These are phyloP conservation scores for Heliconius nattereri DNA, from an alignment of 1,140 invertebrate genomes.

Conservation along the genomic window DNA sequence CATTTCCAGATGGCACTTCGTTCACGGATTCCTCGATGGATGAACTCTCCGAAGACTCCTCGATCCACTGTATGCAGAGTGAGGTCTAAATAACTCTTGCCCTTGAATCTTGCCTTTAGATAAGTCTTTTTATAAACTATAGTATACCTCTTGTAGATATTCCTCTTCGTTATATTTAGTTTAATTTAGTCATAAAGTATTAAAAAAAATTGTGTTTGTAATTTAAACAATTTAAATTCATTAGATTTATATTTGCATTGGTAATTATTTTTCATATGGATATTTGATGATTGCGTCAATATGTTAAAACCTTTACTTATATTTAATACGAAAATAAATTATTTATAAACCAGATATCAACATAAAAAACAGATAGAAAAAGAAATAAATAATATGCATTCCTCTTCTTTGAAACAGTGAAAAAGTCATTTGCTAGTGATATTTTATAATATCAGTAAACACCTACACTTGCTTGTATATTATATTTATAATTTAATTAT, in stretches of 20 bases:
- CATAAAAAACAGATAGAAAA: too few relatives aligned
- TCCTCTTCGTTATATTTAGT: background rate
- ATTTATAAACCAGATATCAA: too few relatives aligned
- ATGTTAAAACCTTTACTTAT: too few relatives aligned
- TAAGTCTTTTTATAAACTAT: background rate
- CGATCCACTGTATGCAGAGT: slow-evolving; percentile 89
- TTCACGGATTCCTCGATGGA: slow-evolving; percentile 90
- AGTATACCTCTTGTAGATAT: slow-evolving; percentile 31
- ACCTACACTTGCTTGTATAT: slow-evolving; percentile 19
- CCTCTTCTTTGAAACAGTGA: too few relatives aligned
- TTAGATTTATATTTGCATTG: background rate
- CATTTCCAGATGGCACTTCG: slow-evolving; percentile 71
- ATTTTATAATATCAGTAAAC: too few relatives aligned
- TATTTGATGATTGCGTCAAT: background rate
- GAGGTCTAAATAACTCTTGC: slow-evolving; percentile 81
- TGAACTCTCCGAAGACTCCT: slow-evolving; percentile 90
- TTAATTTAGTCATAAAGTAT: background rate
- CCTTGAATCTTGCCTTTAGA: slow-evolving; percentile 7
- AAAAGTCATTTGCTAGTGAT: too few relatives aligned
- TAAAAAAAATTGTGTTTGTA: background rate
- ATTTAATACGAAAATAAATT: too few relatives aligned
- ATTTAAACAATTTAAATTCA: background rate
- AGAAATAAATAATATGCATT: too few relatives aligned
- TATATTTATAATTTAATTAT: slow-evolving; percentile 19
- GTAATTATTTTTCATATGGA: too few relatives aligned